Evolutionary conservation across 2,888 invertebrate genomes (phyloP).

Genomic region (Acanthosepion pharaonis): DNA sequence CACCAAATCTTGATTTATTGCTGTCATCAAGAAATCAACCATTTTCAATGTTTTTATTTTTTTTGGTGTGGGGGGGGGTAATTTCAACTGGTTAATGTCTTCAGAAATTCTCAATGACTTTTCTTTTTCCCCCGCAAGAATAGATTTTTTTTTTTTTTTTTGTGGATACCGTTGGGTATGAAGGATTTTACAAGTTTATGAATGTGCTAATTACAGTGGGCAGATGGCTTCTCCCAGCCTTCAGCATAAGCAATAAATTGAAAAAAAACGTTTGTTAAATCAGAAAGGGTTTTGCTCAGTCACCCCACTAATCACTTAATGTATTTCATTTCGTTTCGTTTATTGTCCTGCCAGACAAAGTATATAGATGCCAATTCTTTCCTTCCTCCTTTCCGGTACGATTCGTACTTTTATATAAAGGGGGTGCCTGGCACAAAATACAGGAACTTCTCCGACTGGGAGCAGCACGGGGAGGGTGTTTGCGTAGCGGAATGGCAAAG

Average conservation of each 20-base stretch:
- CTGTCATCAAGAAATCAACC: not conserved
- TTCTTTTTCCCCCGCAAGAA: not conserved
- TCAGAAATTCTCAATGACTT: not conserved
- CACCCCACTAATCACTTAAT: not conserved
- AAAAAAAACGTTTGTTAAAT: not conserved
- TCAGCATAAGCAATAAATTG: not conserved
- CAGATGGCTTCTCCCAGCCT: not conserved
- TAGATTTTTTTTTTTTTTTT: not conserved
- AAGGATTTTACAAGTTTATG: not conserved
- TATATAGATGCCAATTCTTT: not conserved
- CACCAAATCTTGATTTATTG: constrained; percentile 17
- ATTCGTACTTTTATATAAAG: not conserved
- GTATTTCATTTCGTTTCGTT: not conserved
- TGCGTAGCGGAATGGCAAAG: constrained; percentile 33
- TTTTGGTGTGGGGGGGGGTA: not conserved
- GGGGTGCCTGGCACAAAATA: not conserved
- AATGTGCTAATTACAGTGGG: not conserved
- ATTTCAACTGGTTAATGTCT: not conserved
- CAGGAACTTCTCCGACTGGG: constrained; percentile 23
- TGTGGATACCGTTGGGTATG: not conserved
- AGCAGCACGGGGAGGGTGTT: constrained; percentile 18
- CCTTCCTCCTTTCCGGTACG: not conserved
- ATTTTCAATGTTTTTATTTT: not conserved
- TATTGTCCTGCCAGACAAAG: not conserved
- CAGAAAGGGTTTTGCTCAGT: not conserved